Percentiles rank a stretch among this genome's conserved stretches.
These are phyloP conservation scores for Isichthys henryi DNA, from an alignment of 2,113 vertebrate genomes.

Conservation along the genomic window DNA sequence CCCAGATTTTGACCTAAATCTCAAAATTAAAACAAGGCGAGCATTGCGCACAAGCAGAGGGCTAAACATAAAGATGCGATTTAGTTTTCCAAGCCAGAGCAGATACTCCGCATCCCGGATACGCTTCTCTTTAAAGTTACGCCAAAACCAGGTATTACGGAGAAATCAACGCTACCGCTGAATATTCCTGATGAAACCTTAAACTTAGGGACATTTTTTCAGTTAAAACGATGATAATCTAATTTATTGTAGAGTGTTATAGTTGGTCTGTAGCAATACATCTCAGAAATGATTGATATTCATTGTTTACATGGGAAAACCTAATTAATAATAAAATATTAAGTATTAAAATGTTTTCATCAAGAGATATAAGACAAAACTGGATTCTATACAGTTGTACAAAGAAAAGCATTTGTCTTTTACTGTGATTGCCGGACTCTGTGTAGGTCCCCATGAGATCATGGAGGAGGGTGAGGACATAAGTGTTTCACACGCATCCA, in stretches of 20 bases:
- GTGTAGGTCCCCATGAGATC: not conserved
- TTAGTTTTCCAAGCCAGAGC: not conserved
- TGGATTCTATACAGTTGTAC: not conserved
- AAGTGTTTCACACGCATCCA: not conserved
- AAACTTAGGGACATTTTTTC: not conserved
- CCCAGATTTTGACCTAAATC: constrained; percentile 44
- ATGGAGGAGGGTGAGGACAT: not conserved
- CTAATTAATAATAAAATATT: not conserved
- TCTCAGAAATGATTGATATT: not conserved
- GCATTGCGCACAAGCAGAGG: constrained; percentile 7
- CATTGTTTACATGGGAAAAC: not conserved
- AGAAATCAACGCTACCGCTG: not conserved
- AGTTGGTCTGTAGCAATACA: not conserved
- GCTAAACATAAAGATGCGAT: not conserved
- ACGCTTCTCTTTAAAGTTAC: not conserved
- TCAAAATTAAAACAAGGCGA: constrained; percentile 31
- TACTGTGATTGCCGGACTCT: not conserved
- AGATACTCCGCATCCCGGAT: not conserved
- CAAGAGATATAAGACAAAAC: not conserved
- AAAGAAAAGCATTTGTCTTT: not conserved
- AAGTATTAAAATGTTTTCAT: not conserved
- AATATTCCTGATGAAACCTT: not conserved
- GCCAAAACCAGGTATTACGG: not conserved
- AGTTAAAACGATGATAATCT: not conserved
- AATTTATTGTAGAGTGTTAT: not conserved